phyloP scores from a whole-genome alignment of 2,797 vertebrate genomes.

The Xerus rutilus region DNA sequence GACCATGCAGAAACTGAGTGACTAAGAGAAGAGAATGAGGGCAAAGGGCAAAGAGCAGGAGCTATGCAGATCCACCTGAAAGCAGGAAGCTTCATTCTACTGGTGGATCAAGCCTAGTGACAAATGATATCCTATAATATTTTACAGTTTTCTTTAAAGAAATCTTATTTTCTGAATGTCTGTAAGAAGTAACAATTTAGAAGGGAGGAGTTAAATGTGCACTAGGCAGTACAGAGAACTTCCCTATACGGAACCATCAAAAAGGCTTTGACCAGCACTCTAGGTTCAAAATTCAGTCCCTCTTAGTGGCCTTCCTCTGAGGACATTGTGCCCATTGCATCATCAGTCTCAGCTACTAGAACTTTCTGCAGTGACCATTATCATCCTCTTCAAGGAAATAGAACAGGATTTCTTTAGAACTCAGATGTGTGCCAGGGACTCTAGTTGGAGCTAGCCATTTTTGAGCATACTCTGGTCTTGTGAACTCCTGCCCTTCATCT shows the following conservation, averaged over 20 bases:
- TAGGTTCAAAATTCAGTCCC: conserved; percentile 3
- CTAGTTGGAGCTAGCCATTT: background rate
- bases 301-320: background rate
- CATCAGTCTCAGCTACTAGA: background rate
- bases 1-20: background rate
- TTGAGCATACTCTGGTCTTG: background rate
- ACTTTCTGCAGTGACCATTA: background rate
- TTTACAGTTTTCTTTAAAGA: background rate
- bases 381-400: background rate
- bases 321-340: background rate
- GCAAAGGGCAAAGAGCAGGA: background rate
- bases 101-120: background rate
- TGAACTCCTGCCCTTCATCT: background rate
- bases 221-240: background rate
- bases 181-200: background rate
- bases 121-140: background rate
- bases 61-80: background rate
- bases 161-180: background rate
- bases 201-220: background rate
- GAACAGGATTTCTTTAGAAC: background rate
- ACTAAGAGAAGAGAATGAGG: background rate
- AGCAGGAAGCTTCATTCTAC: background rate
- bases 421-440: background rate
- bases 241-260: too few species aligned
- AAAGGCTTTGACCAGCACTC: background rate